These are phyloP conservation scores for Beris chalybata DNA, from an alignment of 2,888 invertebrate genomes.

Conservation along the genomic window DNA sequence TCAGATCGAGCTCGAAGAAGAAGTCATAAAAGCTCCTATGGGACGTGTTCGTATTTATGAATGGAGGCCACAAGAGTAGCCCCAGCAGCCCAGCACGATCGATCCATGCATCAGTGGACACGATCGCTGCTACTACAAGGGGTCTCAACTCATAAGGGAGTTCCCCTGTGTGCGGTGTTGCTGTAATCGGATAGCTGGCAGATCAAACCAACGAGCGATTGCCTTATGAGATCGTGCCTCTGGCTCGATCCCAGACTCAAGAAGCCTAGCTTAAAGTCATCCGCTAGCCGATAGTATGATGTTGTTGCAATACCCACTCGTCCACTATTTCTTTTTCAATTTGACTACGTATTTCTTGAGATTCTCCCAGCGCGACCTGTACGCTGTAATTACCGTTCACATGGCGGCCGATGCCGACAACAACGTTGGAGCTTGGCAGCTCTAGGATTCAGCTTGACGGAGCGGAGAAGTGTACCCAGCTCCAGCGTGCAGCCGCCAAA, in stretches of 20 bases:
- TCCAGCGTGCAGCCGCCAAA: neutral
- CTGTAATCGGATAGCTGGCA: slow-evolving; percentile 10
- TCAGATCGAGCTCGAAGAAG: neutral
- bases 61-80: slow-evolving; percentile 23
- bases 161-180: neutral
- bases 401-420: neutral
- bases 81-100: neutral
- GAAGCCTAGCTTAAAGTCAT: slow-evolving; percentile 9
- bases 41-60: slow-evolving; percentile 17
- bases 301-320: slow-evolving; percentile 15
- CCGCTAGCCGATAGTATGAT: neutral
- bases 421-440: neutral
- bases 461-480: neutral
- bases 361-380: slow-evolving; percentile 1
- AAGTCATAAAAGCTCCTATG: slow-evolving; percentile 13
- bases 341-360: slow-evolving; percentile 1
- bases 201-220: neutral
- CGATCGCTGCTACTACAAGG: neutral
- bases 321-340: slow-evolving; percentile 8
- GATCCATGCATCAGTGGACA: slow-evolving; percentile 1
- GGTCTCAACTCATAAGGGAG: slow-evolving; percentile 8
- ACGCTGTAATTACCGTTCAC: slow-evolving; percentile 32
- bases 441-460: neutral
- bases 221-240: slow-evolving; percentile 26
- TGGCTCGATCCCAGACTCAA: slow-evolving; percentile 22